phyloP scores from a whole-genome alignment of 92 coral and sea anemone genomes.

The Epizoanthus stellaris region DNA sequence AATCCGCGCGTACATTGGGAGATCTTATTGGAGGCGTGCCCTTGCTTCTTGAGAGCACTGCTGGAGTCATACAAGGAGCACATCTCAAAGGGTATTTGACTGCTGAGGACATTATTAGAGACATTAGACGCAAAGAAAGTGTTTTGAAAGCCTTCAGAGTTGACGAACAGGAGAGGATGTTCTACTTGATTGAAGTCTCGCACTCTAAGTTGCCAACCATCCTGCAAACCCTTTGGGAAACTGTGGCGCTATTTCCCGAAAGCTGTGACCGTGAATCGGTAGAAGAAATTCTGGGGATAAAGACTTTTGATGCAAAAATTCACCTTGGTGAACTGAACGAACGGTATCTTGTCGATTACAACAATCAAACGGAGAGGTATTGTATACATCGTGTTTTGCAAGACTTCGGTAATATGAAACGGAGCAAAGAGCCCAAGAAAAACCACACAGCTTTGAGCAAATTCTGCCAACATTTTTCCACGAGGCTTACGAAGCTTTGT shows the following conservation, averaged over 20 bases:
- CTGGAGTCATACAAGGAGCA: constrained; percentile 25
- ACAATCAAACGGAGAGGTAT: constrained; percentile 1
- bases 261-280: constrained; percentile 13
- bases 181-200: constrained; percentile 16
- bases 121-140: constrained; percentile 24
- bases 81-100: background rate
- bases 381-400: constrained; percentile 26
- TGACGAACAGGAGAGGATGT: constrained; percentile 43
- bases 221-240: constrained; percentile 20
- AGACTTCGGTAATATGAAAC: constrained; percentile 32
- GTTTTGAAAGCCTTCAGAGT: constrained; percentile 22
- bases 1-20: constrained; percentile 10
- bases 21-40: constrained; percentile 29
- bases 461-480: constrained; percentile 32
- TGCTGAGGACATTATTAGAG: constrained; percentile 34
- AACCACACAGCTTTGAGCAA: constrained; percentile 11
- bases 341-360: constrained; percentile 6
- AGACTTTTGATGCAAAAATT: constrained; percentile 8
- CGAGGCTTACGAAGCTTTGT: constrained; percentile 26
- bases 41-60: constrained; percentile 26
- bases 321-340: constrained; percentile 22
- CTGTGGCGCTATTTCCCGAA: constrained; percentile 23
- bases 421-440: background rate
- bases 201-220: constrained; percentile 33
- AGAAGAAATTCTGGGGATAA: background rate